Conservation (phyloP, 2,888 invertebrate species). For the Eurytoma adleriae region DNA sequence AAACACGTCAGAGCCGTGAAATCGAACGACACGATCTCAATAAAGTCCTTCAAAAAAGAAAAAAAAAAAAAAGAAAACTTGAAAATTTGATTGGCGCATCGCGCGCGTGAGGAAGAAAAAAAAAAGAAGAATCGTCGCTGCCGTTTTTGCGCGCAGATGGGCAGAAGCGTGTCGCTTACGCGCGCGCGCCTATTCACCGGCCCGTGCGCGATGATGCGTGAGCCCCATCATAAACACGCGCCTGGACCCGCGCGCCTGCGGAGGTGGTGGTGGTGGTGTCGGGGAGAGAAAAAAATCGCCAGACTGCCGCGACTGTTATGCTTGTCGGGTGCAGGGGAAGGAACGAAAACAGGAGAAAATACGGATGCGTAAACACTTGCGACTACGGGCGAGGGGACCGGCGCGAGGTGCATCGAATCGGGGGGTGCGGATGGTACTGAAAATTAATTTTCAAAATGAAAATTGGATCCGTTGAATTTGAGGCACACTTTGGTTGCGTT, state of each 20-base stretch:
- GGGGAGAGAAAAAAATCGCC: not conserved
- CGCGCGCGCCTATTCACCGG: constrained; percentile 26
- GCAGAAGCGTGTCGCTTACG: constrained; percentile 67
- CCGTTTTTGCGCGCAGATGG: constrained; percentile 60
- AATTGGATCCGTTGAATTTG: too few species aligned
- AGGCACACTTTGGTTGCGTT: too few species aligned
- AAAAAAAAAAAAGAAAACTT: constrained; percentile 19
- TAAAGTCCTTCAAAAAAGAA: not conserved
- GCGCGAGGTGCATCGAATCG: not conserved
- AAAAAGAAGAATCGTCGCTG: not conserved
- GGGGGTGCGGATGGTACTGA: too few species aligned
- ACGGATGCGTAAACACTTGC: not conserved
- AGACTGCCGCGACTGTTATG: constrained; percentile 1
- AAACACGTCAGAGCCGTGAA: not conserved
- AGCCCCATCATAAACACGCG: constrained; percentile 57
- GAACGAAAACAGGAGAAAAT: not conserved
- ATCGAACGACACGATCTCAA: constrained; percentile 9
- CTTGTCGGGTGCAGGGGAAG: not conserved
- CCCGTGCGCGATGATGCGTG: constrained; percentile 64
- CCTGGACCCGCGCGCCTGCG: not conserved
- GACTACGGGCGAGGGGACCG: not conserved
- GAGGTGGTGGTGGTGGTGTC: not conserved
- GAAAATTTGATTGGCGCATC: constrained; percentile 21
- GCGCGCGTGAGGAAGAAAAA: not conserved
- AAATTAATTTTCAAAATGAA: too few species aligned